Conservation (phyloP, 2,113 vertebrate species). For the Antechinus stuartii region DNA sequence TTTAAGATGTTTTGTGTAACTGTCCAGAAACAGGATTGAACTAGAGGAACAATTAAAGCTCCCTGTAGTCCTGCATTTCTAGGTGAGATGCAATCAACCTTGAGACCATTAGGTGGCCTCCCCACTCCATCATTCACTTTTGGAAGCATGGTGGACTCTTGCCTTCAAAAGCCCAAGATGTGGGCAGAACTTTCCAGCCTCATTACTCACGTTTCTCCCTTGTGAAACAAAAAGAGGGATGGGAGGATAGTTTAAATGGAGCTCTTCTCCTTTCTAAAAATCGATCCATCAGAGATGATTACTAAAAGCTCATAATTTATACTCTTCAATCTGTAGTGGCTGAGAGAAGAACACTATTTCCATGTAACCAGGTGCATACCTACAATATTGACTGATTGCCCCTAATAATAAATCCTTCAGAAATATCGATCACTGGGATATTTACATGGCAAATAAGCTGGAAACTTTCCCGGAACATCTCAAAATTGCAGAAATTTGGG, state of each 20-base stretch:
- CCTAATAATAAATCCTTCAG: neutral
- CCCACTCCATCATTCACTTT: neutral
- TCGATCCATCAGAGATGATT: neutral
- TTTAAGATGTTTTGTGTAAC: neutral
- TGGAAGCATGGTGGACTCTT: neutral
- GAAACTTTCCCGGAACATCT: neutral
- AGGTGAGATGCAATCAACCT: neutral
- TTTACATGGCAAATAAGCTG: neutral
- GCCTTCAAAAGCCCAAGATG: neutral
- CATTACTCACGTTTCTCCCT: neutral
- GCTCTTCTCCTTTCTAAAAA: neutral
- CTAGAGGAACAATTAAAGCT: neutral
- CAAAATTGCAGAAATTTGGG: neutral
- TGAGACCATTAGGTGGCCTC: neutral
- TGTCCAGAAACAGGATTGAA: neutral
- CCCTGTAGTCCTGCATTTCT: neutral
- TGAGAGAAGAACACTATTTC: neutral
- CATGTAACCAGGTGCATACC: neutral
- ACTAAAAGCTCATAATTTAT: neutral
- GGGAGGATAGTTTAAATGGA: neutral
- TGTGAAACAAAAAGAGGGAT: neutral
- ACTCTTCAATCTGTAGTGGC: neutral
- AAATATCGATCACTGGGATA: neutral
- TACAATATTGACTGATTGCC: neutral
- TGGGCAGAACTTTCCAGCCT: neutral